phyloP scores from a whole-genome alignment of 2,888 invertebrate genomes.

The Lasioglossum figueresi region DNA sequence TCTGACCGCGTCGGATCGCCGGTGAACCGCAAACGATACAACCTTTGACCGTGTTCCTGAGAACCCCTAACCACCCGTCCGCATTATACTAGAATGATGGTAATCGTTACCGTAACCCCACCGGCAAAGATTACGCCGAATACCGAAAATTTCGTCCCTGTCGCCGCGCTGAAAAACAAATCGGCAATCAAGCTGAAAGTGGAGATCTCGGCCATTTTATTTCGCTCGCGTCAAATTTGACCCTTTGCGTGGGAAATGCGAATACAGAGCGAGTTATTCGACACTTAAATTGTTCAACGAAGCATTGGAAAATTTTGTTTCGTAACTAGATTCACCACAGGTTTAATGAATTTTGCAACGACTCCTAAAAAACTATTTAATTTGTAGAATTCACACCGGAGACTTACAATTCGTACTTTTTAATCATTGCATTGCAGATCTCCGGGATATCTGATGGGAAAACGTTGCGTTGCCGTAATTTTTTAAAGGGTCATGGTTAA shows the following conservation, averaged over 20 bases:
- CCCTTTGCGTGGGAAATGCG: background rate
- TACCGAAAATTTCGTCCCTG: constrained; percentile 22
- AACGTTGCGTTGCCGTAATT: background rate
- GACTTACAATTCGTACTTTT: too few species aligned
- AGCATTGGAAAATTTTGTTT: background rate
- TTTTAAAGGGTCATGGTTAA: too few species aligned
- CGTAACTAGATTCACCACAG: background rate
- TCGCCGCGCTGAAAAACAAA: background rate
- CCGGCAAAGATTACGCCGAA: constrained; percentile 8
- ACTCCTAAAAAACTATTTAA: background rate
- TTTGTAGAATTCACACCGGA: too few species aligned
- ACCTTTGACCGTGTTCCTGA: constrained; percentile 28
- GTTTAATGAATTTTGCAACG: background rate
- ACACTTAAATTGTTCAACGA: background rate
- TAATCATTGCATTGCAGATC: too few species aligned
- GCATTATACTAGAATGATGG: constrained; percentile 36
- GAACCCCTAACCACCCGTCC: constrained; percentile 5
- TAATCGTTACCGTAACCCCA: constrained; percentile 23
- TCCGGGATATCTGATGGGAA: background rate
- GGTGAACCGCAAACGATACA: constrained; percentile 54
- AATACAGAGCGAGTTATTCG: background rate
- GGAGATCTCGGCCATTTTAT: background rate
- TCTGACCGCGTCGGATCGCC: constrained; percentile 32
- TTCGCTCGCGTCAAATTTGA: background rate
- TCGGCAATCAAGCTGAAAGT: background rate